Evolutionary conservation across 2,797 vertebrate genomes (phyloP).

Genomic region (Agapornis canus): DNA sequence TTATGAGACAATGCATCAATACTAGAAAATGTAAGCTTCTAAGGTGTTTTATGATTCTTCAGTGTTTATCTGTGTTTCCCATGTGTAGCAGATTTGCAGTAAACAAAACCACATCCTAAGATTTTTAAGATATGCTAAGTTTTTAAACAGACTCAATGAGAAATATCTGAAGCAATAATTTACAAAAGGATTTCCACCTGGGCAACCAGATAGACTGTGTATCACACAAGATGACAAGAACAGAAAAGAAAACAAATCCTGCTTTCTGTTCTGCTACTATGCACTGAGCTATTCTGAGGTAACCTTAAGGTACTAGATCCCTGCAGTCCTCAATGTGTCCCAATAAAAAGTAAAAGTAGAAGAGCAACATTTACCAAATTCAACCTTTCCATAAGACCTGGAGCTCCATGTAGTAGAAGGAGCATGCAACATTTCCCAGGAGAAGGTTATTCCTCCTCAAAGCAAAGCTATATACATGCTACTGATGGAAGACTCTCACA

Average conservation of each 20-base stretch:
- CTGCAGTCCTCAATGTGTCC: not conserved
- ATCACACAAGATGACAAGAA: not conserved
- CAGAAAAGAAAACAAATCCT: not conserved
- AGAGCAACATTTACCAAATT: not conserved
- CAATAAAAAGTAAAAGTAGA: not conserved
- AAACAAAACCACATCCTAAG: not conserved
- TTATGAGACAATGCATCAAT: not conserved
- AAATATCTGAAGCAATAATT: not conserved
- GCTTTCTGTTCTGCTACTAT: not conserved
- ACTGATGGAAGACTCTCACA: not conserved
- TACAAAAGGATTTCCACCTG: not conserved
- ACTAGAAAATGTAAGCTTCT: not conserved
- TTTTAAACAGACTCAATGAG: not conserved
- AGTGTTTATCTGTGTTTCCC: not conserved
- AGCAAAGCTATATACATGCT: not conserved
- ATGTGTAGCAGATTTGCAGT: not conserved
- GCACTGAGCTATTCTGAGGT: not conserved
- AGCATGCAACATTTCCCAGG: not conserved
- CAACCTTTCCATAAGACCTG: not conserved
- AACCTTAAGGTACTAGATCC: not conserved
- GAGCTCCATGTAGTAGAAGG: not conserved
- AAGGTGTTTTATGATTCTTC: not conserved
- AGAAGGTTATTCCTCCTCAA: not conserved
- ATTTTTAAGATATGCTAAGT: not conserved
- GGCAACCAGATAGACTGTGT: not conserved